Conservation (phyloP, 2,888 invertebrate genomes). For the Polylopha cassiicola region DNA sequence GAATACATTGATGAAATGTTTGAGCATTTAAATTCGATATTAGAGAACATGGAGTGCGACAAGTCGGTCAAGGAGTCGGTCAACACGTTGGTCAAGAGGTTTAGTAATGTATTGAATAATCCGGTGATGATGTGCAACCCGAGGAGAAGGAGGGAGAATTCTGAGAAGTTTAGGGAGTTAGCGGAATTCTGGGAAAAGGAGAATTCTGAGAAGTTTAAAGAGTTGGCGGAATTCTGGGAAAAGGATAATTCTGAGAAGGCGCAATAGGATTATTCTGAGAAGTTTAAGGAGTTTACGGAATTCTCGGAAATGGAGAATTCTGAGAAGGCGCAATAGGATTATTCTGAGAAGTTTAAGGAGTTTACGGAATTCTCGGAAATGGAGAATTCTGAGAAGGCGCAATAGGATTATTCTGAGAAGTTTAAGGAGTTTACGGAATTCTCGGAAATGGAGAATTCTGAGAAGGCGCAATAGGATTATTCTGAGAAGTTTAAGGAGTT, state of each 20-base stretch:
- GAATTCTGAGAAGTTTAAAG: constrained; percentile 54
- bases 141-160: constrained; percentile 46
- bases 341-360: too few relatives aligned
- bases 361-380: too few relatives aligned
- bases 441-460: too few relatives aligned
- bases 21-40: constrained; percentile 46
- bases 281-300: too few relatives aligned
- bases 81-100: constrained; percentile 58
- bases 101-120: constrained; percentile 48
- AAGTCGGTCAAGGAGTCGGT: constrained; percentile 48
- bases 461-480: too few relatives aligned
- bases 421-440: too few relatives aligned
- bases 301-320: too few relatives aligned
- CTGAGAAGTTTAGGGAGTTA: constrained; percentile 54
- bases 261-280: too few relatives aligned
- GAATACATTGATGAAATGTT: constrained; percentile 63
- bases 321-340: too few relatives aligned
- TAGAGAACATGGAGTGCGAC: constrained; percentile 33
- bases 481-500: too few relatives aligned
- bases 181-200: constrained; percentile 52
- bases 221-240: constrained; percentile 62
- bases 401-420: too few relatives aligned
- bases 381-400: too few relatives aligned
- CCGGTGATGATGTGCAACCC: constrained; percentile 45
- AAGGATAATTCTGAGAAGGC: constrained; percentile 35